Evolutionary conservation across 2,113 vertebrate species (phyloP).

Genomic region (Astatotilapia flaviijosephi): DNA sequence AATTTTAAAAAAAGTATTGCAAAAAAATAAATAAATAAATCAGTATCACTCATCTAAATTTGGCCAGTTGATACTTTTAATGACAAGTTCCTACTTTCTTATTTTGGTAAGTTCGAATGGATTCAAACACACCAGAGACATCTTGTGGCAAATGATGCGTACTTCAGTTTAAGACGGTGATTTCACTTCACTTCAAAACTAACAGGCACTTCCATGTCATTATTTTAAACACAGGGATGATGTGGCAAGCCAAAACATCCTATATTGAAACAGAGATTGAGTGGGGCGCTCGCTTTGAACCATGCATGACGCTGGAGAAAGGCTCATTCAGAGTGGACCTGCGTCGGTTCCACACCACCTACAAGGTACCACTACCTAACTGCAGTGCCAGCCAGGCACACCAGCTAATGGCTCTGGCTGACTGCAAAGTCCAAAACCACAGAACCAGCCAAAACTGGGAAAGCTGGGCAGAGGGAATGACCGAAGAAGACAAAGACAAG

Average conservation of each 20-base stretch:
- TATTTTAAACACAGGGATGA: neutral
- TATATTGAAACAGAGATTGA: constrained; percentile 10
- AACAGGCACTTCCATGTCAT: neutral
- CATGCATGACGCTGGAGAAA: constrained; percentile 41
- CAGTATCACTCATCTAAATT: neutral
- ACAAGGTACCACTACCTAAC: constrained; percentile 36
- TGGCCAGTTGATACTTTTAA: neutral
- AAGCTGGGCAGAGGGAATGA: neutral
- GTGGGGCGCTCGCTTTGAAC: constrained; percentile 39
- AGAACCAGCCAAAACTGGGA: neutral
- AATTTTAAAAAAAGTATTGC: accelerated
- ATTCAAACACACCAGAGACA: neutral
- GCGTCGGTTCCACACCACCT: constrained; percentile 42
- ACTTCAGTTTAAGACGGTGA: neutral
- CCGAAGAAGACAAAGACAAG: neutral
- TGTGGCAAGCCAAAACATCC: constrained; percentile 5
- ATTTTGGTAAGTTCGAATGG: neutral
- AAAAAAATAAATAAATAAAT: neutral
- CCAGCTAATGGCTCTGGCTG: neutral
- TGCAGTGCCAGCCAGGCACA: constrained; percentile 28
- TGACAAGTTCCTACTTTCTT: neutral
- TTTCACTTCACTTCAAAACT: neutral
- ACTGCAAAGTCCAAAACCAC: neutral
- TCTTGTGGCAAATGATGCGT: neutral
- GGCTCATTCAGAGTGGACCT: constrained; percentile 39